phyloP scores from a whole-genome alignment of 2,888 invertebrate species.

The Eupithecia pulchellata region DNA sequence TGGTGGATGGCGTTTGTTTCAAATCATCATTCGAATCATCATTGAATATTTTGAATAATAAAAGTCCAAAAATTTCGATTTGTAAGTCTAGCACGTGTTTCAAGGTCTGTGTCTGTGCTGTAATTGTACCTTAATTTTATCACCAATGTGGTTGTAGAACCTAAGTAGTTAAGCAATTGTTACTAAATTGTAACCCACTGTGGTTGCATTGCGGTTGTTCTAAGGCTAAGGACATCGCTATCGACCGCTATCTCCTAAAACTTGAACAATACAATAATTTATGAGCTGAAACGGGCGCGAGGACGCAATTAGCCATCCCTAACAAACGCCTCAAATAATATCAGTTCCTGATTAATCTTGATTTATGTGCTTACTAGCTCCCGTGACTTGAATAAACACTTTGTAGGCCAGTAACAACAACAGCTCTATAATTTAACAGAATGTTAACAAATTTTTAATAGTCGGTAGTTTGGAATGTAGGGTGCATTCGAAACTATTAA shows the following conservation, averaged over 20 bases:
- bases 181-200: background rate
- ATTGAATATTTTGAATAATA: too few species aligned
- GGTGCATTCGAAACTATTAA: too few species aligned
- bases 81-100: too few species aligned
- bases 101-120: too few species aligned
- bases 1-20: background rate
- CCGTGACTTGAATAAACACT: background rate
- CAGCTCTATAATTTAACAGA: background rate
- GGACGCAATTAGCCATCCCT: constrained; percentile 81
- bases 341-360: constrained; percentile 80
- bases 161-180: background rate
- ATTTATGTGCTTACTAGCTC: constrained; percentile 64
- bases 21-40: too few species aligned
- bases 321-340: constrained; percentile 84
- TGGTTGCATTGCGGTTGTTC: background rate
- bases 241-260: constrained; percentile 40
- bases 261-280: constrained; percentile 72
- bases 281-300: constrained; percentile 73
- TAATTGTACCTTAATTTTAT: too few species aligned
- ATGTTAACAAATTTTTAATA: too few species aligned
- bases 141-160: too few species aligned
- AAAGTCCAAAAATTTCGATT: too few species aligned
- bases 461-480: too few species aligned
- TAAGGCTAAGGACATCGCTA: background rate
- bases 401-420: background rate